Base-by-base conservation (phyloP, 2,797 vertebrate genomes). In the Liparis tanakae region DNA sequence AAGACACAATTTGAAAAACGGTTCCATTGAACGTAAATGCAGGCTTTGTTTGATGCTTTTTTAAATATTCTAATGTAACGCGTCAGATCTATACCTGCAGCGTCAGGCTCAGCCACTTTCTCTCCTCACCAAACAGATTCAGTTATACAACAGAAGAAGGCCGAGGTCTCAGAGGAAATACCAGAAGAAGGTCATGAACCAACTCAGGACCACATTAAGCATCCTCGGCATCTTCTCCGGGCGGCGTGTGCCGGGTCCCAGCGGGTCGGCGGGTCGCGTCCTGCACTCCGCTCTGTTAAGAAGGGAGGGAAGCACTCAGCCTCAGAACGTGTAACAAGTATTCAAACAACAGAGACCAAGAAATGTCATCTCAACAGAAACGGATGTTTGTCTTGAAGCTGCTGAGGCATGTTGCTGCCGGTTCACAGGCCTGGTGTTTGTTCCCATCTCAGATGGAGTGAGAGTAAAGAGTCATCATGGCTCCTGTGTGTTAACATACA, bases 161-260 rank as follows among this genome's bases (percentile, higher is more conserved):
- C 39, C 3, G 15, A 20, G 14, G 66, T 75, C 70, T 77, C 79
- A 4, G 54, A 65, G 73, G 73, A 76, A 64, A 75, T 73, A 68
- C 25, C 67, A 66, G 59, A 66, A 60, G 25, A 58, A 68, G 71
- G 78, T 77, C 74, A 67, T 43, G 68, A 65, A 44, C 56, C 59
- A 71, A 81, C 73, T 70, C 43, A 56, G 64, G 75, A 72, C 63
- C 54, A 25, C 75, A 74, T 78, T 81, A 74, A 63, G 78, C 74
- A 76, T 61, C 56, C 39, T 68, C 22, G 5, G 51, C 41, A 39
- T 74, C 22, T 74, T 71, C 73, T 79, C 65, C 50, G 43, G 12
- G 81, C 73, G 65, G 5, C 77, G 65, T 68, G 78, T 3, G 0
- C 66, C 18, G 46, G 10, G 55, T 71, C 87, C 65, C 77, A 39